Evolutionary conservation across 2,888 invertebrate genomes (phyloP).

Genomic region (Xylophagus ater): DNA sequence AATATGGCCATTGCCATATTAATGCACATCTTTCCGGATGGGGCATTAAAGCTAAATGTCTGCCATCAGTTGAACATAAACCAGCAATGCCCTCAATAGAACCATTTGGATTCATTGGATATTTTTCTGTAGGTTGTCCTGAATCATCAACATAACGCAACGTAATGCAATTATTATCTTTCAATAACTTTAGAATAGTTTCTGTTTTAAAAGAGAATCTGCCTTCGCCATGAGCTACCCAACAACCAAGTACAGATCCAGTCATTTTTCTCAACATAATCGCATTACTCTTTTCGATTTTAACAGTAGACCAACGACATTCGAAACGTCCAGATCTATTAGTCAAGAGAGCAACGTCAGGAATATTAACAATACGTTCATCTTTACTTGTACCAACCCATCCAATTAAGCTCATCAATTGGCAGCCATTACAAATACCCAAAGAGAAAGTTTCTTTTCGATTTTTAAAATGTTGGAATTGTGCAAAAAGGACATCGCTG

Average conservation of each 20-base stretch:
- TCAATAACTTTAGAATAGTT: conserved; percentile 41
- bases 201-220: conserved; percentile 51
- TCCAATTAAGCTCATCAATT: conserved; percentile 85
- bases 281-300: conserved; percentile 46
- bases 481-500: conserved; percentile 58
- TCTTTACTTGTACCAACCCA: conserved; percentile 67
- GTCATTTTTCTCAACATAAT: conserved; percentile 89
- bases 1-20: conserved; percentile 82
- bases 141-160: conserved; percentile 76
- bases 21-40: conserved; percentile 91
- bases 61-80: conserved; percentile 77
- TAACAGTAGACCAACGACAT: conserved; percentile 68
- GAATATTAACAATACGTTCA: conserved; percentile 32
- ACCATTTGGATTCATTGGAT: conserved; percentile 95
- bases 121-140: conserved; percentile 60
- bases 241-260: conserved; percentile 80
- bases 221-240: conserved; percentile 97
- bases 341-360: conserved; percentile 63
- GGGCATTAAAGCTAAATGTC: conserved; percentile 97
- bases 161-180: conserved; percentile 53
- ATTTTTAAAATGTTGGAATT: conserved; percentile 65
- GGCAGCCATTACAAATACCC: conserved; percentile 98
- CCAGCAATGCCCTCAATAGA: conserved; percentile 78
- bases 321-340: conserved; percentile 81
- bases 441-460: conserved; percentile 82